Evolutionary conservation across 2,797 vertebrate genomes (phyloP).

Genomic region (Amazona finschi): DNA sequence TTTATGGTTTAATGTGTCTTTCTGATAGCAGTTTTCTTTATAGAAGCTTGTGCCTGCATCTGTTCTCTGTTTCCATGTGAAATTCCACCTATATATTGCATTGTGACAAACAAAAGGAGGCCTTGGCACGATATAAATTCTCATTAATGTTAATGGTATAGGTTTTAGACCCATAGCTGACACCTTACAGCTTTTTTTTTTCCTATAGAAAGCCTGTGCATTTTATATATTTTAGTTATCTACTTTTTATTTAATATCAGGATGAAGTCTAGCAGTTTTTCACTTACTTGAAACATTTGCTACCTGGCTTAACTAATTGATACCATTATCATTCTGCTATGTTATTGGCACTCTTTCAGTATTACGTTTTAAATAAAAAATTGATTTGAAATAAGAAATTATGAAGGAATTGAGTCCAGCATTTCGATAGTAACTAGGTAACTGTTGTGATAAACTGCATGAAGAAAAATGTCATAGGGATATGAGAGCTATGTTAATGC

Average conservation of each 20-base stretch:
- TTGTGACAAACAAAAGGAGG: neutral
- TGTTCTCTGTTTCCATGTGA: neutral
- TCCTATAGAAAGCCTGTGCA: neutral
- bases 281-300: slow-evolving; percentile 55
- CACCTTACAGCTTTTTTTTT: neutral
- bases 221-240: neutral
- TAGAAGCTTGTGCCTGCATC: neutral
- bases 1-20: neutral
- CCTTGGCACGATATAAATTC: neutral
- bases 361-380: neutral
- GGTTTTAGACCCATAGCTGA: neutral
- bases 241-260: slow-evolving; percentile 45
- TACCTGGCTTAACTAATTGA: slow-evolving; percentile 51
- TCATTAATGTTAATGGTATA: neutral
- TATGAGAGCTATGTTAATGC: neutral
- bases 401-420: neutral
- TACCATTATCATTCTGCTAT: neutral
- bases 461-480: neutral
- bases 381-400: neutral
- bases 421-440: neutral
- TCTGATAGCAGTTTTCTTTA: neutral
- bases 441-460: neutral
- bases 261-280: slow-evolving; percentile 17
- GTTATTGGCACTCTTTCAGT: neutral
- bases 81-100: neutral